A percentile compares a stretch with the other conserved stretches of the same genome.
These are phyloP conservation scores for Coenonympha arcania DNA, from an alignment of 2,888 invertebrate species.

Conservation along the genomic window DNA sequence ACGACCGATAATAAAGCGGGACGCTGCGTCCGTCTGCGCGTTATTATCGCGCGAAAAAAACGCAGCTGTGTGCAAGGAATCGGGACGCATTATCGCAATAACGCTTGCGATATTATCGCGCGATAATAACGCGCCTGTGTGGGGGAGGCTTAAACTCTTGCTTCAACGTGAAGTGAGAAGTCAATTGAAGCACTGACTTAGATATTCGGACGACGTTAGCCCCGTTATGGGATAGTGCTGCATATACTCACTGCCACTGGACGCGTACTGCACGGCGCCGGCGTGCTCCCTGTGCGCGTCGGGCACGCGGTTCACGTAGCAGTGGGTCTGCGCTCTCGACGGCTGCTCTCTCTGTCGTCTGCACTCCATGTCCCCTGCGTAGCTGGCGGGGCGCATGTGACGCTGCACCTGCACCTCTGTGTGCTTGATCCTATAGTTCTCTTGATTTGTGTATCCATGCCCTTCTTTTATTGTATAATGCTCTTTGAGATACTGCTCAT, in stretches of 20 bases:
- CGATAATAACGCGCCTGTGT: no score
- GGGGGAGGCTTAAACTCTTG: no score
- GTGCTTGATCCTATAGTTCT: conserved; percentile 58
- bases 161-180: no score
- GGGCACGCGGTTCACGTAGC: conserved; percentile 43
- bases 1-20: no score
- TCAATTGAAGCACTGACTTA: no score
- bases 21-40: no score
- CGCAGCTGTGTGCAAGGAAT: no score
- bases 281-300: conserved; percentile 37
- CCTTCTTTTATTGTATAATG: conserved; percentile 62
- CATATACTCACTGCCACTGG: conserved; percentile 76
- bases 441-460: conserved; percentile 57
- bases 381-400: conserved; percentile 58
- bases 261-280: conserved; percentile 72
- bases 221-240: neutral
- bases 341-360: conserved; percentile 28
- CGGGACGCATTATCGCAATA: no score
- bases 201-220: no score
- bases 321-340: conserved; percentile 30
- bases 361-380: conserved; percentile 50
- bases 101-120: no score
- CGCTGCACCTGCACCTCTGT: conserved; percentile 58
- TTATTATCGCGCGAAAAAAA: no score
- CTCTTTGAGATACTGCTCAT: conserved; percentile 67